These are phyloP conservation scores for Folsomia manolachei DNA, from an alignment of 2,888 invertebrate species.

Conservation along the genomic window DNA sequence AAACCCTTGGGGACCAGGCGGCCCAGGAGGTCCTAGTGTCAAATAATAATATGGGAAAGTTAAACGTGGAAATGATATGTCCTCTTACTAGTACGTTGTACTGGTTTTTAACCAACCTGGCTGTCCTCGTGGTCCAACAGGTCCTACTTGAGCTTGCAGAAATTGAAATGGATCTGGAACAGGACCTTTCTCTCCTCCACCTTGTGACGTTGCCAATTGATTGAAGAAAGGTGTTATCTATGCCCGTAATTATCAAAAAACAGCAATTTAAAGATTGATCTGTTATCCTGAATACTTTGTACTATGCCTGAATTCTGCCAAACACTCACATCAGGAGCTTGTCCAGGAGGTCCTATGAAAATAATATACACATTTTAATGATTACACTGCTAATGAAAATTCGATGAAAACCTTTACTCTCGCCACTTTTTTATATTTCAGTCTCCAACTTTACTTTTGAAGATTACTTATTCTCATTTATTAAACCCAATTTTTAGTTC, in stretches of 20 bases:
- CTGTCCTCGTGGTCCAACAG: slow-evolving; percentile 75
- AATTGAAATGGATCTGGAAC: slow-evolving; percentile 69
- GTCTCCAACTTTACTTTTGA: too few species aligned
- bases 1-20: slow-evolving; percentile 78
- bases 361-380: too few species aligned
- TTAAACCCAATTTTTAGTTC: too few species aligned
- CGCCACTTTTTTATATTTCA: too few species aligned
- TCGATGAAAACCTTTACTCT: too few species aligned
- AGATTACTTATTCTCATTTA: too few species aligned
- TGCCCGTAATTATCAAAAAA: slow-evolving; percentile 2
- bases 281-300: background rate
- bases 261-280: too few species aligned
- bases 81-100: too few species aligned
- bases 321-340: slow-evolving; percentile 64
- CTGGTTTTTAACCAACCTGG: too few species aligned
- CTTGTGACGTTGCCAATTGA: slow-evolving; percentile 68
- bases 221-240: slow-evolving; percentile 71
- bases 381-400: too few species aligned
- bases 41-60: too few species aligned
- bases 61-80: too few species aligned
- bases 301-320: background rate
- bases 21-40: slow-evolving; percentile 61
- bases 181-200: slow-evolving; percentile 73
- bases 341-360: slow-evolving; percentile 73
- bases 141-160: slow-evolving; percentile 75